Percentiles rank a stretch among this genome's conserved stretches.
These are phyloP conservation scores for Pristionchus fissidentatus DNA, from an alignment of 2,888 invertebrate species.

Conservation along the genomic window DNA sequence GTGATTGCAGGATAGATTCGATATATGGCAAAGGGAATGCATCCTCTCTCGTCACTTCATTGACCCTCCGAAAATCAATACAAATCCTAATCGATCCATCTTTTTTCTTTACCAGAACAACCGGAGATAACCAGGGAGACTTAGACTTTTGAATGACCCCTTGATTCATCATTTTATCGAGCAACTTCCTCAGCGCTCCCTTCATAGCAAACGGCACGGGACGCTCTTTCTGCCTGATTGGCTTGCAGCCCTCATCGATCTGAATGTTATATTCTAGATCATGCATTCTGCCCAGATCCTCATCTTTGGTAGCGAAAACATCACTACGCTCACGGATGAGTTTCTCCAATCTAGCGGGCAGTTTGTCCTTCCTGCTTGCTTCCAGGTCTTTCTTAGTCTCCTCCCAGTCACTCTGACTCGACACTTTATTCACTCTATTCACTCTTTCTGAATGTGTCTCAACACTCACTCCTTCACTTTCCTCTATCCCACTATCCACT, in stretches of 20 bases:
- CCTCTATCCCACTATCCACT: too few species aligned
- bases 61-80: constrained; percentile 16
- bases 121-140: not conserved
- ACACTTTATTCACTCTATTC: too few species aligned
- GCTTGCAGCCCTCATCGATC: not conserved
- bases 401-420: not conserved
- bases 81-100: not conserved
- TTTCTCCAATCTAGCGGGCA: not conserved
- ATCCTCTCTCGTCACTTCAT: constrained; percentile 17
- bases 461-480: too few species aligned
- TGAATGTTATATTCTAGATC: not conserved
- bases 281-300: not conserved
- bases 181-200: not conserved
- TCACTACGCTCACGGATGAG: not conserved
- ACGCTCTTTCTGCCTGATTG: constrained; percentile 2
- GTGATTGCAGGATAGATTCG: not conserved
- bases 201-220: not conserved
- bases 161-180: not conserved
- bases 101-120: constrained; percentile 2
- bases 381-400: not conserved
- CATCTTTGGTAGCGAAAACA: not conserved
- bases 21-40: constrained; percentile 19
- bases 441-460: too few species aligned
- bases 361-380: not conserved
- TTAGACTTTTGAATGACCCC: not conserved